These are phyloP conservation scores for Habrosyne pyritoides DNA, from an alignment of 2,888 invertebrate species.

Conservation along the genomic window DNA sequence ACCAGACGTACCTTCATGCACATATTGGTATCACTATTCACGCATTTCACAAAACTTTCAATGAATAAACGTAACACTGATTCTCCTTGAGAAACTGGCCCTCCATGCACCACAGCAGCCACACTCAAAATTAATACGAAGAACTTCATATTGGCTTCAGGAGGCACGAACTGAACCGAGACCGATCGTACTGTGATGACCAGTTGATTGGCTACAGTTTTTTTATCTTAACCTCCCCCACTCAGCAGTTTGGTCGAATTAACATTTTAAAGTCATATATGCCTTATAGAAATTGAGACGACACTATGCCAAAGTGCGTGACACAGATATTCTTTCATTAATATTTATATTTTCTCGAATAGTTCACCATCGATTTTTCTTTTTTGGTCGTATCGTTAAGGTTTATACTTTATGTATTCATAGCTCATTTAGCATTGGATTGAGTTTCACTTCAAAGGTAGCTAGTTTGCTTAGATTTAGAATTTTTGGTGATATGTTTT, in stretches of 20 bases:
- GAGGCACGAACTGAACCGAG: slow-evolving; percentile 53
- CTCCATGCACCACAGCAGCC: slow-evolving; percentile 54
- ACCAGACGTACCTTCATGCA: slow-evolving; percentile 72
- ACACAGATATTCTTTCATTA: slow-evolving; percentile 68
- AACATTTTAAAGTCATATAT: slow-evolving; percentile 71
- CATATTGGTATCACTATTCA: slow-evolving; percentile 71
- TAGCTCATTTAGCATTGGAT: slow-evolving; percentile 19
- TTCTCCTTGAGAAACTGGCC: slow-evolving; percentile 63
- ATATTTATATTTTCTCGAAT: slow-evolving; percentile 67
- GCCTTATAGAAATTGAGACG: slow-evolving; percentile 60
- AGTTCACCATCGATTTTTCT: slow-evolving; percentile 57
- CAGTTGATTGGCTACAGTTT: slow-evolving; percentile 71
- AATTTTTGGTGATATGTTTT: neutral
- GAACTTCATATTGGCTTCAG: slow-evolving; percentile 61
- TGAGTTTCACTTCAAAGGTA: slow-evolving; percentile 1
- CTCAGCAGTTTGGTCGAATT: slow-evolving; percentile 61
- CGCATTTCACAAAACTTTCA: slow-evolving; percentile 68
- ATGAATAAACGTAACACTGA: slow-evolving; percentile 60
- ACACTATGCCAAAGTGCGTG: slow-evolving; percentile 70
- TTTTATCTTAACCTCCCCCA: slow-evolving; percentile 77
- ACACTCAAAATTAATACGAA: slow-evolving; percentile 63
- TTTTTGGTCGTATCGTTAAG: slow-evolving; percentile 33
- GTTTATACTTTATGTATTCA: slow-evolving; percentile 51
- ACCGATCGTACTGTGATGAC: slow-evolving; percentile 71
- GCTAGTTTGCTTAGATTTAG: neutral